Conservation (phyloP, 1,140 invertebrate genomes). For the Myzus persicae region DNA sequence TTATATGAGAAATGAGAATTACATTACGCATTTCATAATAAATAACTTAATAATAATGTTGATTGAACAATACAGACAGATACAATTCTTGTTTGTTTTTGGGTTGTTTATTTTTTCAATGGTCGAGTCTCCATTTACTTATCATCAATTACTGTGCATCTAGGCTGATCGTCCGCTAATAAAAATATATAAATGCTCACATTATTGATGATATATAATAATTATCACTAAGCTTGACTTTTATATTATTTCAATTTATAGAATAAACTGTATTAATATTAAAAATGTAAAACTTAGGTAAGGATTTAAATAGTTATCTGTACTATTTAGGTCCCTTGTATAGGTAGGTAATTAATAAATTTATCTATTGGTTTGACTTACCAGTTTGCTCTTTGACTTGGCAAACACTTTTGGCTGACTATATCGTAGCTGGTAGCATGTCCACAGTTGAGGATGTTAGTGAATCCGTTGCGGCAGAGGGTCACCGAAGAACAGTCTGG, state of each 20-base stretch:
- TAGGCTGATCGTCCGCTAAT: slow-evolving; percentile 19
- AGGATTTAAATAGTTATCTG: neutral
- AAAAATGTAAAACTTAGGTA: too few relatives aligned
- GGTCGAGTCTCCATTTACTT: neutral
- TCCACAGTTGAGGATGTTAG: slow-evolving; percentile 61
- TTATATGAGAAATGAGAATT: neutral
- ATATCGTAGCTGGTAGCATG: slow-evolving; percentile 61
- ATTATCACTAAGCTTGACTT: neutral
- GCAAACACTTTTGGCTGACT: slow-evolving; percentile 59
- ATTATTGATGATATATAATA: neutral
- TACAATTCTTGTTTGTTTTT: neutral
- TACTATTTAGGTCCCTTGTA: neutral
- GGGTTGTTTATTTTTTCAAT: neutral
- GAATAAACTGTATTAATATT: neutral
- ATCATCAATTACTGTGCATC: neutral
- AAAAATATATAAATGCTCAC: neutral
- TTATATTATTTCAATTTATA: neutral
- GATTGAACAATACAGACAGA: neutral
- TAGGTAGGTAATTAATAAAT: neutral
- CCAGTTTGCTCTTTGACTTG: slow-evolving; percentile 61
- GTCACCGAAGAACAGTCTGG: slow-evolving; percentile 62
- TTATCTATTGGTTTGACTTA: slow-evolving; percentile 55
- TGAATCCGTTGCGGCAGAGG: slow-evolving; percentile 60
- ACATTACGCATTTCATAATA: slow-evolving; percentile 5
- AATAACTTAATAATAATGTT: slow-evolving; percentile 39